Conservation (phyloP, 2,113 vertebrate genomes). For the Charadrius vociferus region DNA sequence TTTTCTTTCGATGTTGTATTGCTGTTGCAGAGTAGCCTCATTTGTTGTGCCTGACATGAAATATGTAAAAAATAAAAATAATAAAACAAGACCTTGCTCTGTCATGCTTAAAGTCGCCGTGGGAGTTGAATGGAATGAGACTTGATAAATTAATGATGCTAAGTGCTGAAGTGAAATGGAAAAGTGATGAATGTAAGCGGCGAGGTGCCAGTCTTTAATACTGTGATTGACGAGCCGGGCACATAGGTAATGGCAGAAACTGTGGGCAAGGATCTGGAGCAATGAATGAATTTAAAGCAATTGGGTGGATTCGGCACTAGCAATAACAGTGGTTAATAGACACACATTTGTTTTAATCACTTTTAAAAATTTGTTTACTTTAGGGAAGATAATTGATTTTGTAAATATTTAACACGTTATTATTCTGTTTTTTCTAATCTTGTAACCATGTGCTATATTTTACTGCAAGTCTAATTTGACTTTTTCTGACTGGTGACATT, state of each 20-base stretch:
- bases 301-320: not conserved
- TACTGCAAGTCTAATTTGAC: not conserved
- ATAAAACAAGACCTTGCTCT: constrained; percentile 38
- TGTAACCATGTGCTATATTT: not conserved
- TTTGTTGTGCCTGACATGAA: constrained; percentile 39
- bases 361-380: not conserved
- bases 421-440: not conserved
- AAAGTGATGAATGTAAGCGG: constrained; percentile 36
- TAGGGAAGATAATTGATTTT: not conserved
- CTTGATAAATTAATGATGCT: constrained; percentile 63
- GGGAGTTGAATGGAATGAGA: constrained; percentile 44
- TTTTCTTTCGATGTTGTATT: not conserved
- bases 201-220: constrained; percentile 22
- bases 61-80: constrained; percentile 23
- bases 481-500: not conserved
- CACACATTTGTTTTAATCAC: not conserved
- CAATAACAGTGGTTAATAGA: not conserved
- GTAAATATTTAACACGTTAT: not conserved
- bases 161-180: constrained; percentile 43
- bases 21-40: not conserved
- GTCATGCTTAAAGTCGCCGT: constrained; percentile 45
- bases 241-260: not conserved
- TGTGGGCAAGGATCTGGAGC: not conserved
- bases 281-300: not conserved
- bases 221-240: not conserved